Base-by-base conservation (phyloP, 2,888 invertebrate species). In the Apamea sordens region DNA sequence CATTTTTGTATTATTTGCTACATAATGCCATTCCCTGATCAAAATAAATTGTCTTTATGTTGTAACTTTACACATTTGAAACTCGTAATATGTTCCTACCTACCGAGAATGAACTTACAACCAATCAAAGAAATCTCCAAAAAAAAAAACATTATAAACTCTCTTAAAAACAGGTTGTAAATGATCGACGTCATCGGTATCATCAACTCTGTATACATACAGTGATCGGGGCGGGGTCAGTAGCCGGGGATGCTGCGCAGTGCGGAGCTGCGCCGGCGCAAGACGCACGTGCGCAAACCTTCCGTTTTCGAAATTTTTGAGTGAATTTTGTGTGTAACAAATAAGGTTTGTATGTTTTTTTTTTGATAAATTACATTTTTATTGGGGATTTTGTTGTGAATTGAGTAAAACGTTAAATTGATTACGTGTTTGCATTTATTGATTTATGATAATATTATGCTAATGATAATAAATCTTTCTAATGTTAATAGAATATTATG, bases 171-270 rank as follows among this genome's bases (percentile, higher is more conserved):
- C 81, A 69, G 68, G 73, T 82, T 73, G 41, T 69, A 8, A 61
- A 56, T 67, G 36, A 63, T 71, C n/a, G 13, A 64, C n/a, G n/a
- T 15, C 21, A 5, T 44, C 41, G 88, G 89, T 89, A 82, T 77
- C 79, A 85, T 8, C 82, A 75, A 28, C 87, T 86, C 80, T 73
- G 6, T 68, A 44, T 32, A 74, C 56, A 76, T 80, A 75, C 65
- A 0, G 13, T 67, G 75, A 47, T 73, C 80, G 78, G 77, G 82
- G 75, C 73, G 77, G 88, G 87, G 89, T 89, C 89, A 89, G 70
- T 89, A 87, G 74, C 89, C 88, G 85, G 80, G 88, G 89, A 89
- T 89, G 89, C 89, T 89, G 89, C 87, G 89, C 88, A 89, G 89
- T 89, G 80, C 80, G 79, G 78, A 82, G 77, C 76, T 79, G 89